Base-by-base conservation (phyloP, 2,888 invertebrate genomes). In the Conops quadrifasciatus region DNA sequence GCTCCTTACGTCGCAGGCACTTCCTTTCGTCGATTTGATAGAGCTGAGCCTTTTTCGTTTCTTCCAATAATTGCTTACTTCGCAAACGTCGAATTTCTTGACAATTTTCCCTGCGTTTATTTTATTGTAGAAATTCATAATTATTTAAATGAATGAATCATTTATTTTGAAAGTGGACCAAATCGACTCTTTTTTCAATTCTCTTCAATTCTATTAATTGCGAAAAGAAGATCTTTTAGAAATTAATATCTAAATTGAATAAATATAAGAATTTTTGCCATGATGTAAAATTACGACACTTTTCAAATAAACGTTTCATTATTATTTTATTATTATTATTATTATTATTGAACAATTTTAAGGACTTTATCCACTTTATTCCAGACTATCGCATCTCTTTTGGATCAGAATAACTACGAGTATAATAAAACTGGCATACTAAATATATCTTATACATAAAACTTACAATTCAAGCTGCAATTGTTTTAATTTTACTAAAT, bases 11-110 rank as follows among this genome's bases (percentile, higher is more conserved):
- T 7, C 64, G 63, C 43, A 65, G 43, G 2, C 63, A 11, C 56
- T 73, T 74, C 49, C 74, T 77, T 30, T 76, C 76, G 56, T 74
- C 72, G n/a, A 78, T 76, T 72, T 78, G 78, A 59, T 76, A 67
- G 24, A 74, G 74, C 56, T 78, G 78, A 1, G 73, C 75, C 45
- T 72, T 71, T 69, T 78, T 78, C 30, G 75, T 73, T 51, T 75
- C 77, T 62, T 75, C 28, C 30, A 78, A 73, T 30, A 75, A 64
- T 58, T 75, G 70, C 56, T 75, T 73, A 53, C 73, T 77, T 66
- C 74, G 74, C 11, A 69, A 21, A 11, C 74, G 77, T 3, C 77
- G 74, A 66, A 72, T 68, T 73, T 74, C 72, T 65, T 78, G 77
- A 67, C 76, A 75, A 21, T 76, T 78, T 71, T 76, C 77, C 53